Evolutionary conservation across 2,113 vertebrate genomes (phyloP).

Genomic region (Ammodramus savannarum): DNA sequence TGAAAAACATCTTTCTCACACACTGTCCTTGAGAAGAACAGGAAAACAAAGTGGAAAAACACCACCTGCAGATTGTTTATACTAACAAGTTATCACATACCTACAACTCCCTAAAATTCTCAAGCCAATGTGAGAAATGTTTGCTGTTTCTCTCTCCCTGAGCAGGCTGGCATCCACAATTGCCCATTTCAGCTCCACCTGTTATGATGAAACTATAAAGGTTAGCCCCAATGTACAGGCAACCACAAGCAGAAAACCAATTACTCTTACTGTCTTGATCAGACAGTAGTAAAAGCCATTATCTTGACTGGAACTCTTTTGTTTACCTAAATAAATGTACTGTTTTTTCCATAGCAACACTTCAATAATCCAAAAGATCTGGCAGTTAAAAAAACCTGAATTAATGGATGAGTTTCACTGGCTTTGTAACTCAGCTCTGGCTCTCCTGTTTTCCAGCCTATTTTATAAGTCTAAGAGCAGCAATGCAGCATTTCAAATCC

Average conservation of each 20-base stretch:
- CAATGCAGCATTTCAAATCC: background rate
- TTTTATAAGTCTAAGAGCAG: background rate
- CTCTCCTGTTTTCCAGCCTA: background rate
- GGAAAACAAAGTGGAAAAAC: too few relatives aligned
- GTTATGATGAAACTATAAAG: background rate
- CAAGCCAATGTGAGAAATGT: too few relatives aligned
- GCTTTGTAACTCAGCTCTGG: background rate
- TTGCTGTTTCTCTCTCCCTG: too few relatives aligned
- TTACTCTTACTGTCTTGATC: background rate
- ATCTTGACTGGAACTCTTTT: background rate
- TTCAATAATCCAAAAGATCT: background rate
- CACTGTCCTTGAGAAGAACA: too few relatives aligned
- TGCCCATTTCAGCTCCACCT: background rate
- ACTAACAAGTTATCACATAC: too few relatives aligned
- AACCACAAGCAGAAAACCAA: background rate
- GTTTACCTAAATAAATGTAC: background rate
- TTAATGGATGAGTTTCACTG: background rate
- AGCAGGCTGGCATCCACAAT: too few relatives aligned
- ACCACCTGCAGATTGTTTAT: too few relatives aligned
- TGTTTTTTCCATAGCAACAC: background rate
- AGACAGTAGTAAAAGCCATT: background rate
- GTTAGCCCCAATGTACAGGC: background rate
- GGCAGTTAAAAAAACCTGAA: background rate
- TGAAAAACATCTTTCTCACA: too few relatives aligned
- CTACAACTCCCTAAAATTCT: too few relatives aligned